Conservation (phyloP, 2,113 vertebrate species). For the Nerophis ophidion region DNA sequence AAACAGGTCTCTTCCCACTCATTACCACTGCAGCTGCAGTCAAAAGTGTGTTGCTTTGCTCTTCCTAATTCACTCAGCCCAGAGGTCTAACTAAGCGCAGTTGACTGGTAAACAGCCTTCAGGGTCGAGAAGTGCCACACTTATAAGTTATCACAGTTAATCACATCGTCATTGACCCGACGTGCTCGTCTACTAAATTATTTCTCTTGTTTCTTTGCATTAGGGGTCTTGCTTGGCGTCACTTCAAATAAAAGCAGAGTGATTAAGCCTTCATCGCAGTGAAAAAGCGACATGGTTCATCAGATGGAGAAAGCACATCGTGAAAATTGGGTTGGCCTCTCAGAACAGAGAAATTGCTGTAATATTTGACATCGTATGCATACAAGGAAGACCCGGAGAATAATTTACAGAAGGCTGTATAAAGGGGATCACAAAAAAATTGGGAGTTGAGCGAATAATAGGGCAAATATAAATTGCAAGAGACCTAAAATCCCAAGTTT, state of each 20-base stretch:
- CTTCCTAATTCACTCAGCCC: constrained; percentile 36
- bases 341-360: constrained; percentile 20
- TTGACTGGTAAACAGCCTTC: constrained; percentile 25
- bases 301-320: constrained; percentile 16
- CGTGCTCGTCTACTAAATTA: constrained; percentile 1
- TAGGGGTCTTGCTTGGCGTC: constrained; percentile 16
- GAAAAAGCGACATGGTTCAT: constrained; percentile 47
- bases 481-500: too few species aligned
- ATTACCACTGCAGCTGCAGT: constrained; percentile 24
- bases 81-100: constrained; percentile 29
- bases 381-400: constrained; percentile 7
- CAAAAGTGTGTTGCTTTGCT: constrained; percentile 37
- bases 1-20: constrained; percentile 25
- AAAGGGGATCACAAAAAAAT: background rate
- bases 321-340: constrained; percentile 23
- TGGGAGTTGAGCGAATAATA: too few species aligned
- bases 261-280: constrained; percentile 44
- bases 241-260: constrained; percentile 28
- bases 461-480: too few species aligned
- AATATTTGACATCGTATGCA: constrained; percentile 12
- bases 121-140: constrained; percentile 26
- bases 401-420: constrained; percentile 2
- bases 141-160: background rate
- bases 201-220: constrained; percentile 14
- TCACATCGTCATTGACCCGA: too few species aligned